A percentile compares a stretch with the other conserved stretches of the same genome.
These are phyloP conservation scores for Dromas ardeola DNA, from an alignment of 2,113 vertebrate species.

Conservation along the genomic window DNA sequence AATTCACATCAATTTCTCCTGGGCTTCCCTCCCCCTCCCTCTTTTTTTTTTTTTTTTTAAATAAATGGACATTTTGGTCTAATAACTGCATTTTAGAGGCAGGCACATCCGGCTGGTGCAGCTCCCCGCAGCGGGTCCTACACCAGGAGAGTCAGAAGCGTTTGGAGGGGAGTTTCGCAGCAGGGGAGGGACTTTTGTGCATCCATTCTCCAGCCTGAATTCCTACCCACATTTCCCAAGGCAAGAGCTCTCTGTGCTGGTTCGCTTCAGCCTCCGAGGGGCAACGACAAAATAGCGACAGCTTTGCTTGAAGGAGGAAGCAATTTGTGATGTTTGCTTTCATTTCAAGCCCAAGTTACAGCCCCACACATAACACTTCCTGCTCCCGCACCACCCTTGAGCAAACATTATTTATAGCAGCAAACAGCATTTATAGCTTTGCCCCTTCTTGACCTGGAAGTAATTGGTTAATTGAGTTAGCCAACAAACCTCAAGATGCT, in stretches of 20 bases:
- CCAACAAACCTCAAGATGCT: conserved; percentile 15
- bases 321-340: not conserved
- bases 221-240: not conserved
- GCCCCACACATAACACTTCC: not conserved
- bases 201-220: not conserved
- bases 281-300: not conserved
- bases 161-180: not conserved
- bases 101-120: not conserved
- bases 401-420: conserved; percentile 25
- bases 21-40: accelerated
- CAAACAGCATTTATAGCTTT: conserved; percentile 27
- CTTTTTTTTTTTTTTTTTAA: not conserved
- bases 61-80: not conserved
- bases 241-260: not conserved
- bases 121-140: not conserved
- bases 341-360: not conserved
- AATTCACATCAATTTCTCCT: not conserved
- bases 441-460: conserved; percentile 64
- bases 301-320: not conserved
- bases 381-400: not conserved
- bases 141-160: accelerated
- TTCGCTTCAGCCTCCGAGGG: not conserved
- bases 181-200: not conserved
- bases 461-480: conserved; percentile 46
- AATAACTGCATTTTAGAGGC: not conserved